Conservation (phyloP, 2,113 vertebrate genomes). For the Scalopus aquaticus region DNA sequence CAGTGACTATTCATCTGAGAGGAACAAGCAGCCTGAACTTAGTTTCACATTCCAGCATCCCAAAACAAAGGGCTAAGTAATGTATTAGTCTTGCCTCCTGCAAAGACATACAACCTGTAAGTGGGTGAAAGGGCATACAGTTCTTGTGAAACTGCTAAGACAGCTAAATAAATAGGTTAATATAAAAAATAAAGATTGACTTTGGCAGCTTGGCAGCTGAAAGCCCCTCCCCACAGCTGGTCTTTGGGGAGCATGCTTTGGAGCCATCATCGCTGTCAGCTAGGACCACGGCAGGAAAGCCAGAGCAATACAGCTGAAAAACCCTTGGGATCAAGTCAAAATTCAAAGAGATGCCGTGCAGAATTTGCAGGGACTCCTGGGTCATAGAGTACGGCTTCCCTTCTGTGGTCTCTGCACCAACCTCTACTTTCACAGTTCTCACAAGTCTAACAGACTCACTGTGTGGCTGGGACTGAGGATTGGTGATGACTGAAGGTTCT, state of each 20-base stretch:
- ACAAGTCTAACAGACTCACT: neutral
- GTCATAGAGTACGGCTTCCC: neutral
- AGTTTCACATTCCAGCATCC: constrained; percentile 54
- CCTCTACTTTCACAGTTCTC: neutral
- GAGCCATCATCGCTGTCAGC: neutral
- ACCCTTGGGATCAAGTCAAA: neutral
- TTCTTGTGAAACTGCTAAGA: constrained; percentile 76
- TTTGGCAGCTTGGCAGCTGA: neutral
- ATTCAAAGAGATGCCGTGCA: neutral
- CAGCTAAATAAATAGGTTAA: constrained; percentile 38
- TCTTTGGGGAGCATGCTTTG: neutral
- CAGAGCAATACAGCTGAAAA: neutral
- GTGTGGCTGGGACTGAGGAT: neutral
- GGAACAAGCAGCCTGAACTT: constrained; percentile 54
- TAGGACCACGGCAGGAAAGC: neutral
- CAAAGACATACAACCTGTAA: constrained; percentile 77
- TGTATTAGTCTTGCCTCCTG: constrained; percentile 53
- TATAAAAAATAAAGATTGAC: neutral
- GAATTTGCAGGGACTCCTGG: neutral
- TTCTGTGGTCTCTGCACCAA: neutral
- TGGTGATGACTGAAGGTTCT: neutral
- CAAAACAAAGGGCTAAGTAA: constrained; percentile 73
- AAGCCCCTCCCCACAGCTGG: neutral
- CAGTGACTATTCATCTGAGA: neutral
- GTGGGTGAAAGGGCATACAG: constrained; percentile 82